Percentiles rank a stretch among this genome's conserved stretches.
These are phyloP conservation scores for Bombus confusus DNA, from an alignment of 1,140 invertebrate genomes.

Conservation along the genomic window DNA sequence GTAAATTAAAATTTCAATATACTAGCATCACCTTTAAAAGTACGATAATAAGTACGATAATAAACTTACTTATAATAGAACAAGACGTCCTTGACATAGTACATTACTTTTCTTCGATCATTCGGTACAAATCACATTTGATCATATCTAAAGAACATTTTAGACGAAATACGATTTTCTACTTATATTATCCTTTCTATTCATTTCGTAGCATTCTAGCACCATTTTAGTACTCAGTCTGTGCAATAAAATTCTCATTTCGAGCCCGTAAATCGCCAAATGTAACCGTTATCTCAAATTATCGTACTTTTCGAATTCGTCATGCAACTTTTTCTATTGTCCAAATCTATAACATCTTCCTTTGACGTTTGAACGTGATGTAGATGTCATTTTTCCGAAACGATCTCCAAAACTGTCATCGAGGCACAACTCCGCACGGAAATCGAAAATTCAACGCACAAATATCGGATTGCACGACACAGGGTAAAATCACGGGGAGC, in stretches of 20 bases:
- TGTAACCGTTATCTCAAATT: too few species aligned
- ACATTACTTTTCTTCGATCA: not conserved
- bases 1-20: not conserved
- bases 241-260: not conserved
- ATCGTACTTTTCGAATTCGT: not conserved
- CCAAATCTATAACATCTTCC: not conserved
- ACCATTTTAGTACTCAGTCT: too few species aligned
- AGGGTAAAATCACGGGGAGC: conserved; percentile 60
- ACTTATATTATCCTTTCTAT: not conserved
- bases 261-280: accelerated
- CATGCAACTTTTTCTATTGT: not conserved
- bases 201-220: not conserved
- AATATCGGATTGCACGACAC: conserved; percentile 54
- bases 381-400: not conserved
- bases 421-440: not conserved
- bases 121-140: not conserved
- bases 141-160: not conserved
- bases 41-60: too few species aligned
- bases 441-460: conserved; percentile 53
- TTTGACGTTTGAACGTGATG: not conserved
- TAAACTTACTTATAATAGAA: not conserved
- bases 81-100: not conserved
- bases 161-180: not conserved
- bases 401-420: not conserved
- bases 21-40: too few species aligned